Evolutionary conservation across 1,140 invertebrate genomes (phyloP).

Genomic region (Temnothorax longispinosus): DNA sequence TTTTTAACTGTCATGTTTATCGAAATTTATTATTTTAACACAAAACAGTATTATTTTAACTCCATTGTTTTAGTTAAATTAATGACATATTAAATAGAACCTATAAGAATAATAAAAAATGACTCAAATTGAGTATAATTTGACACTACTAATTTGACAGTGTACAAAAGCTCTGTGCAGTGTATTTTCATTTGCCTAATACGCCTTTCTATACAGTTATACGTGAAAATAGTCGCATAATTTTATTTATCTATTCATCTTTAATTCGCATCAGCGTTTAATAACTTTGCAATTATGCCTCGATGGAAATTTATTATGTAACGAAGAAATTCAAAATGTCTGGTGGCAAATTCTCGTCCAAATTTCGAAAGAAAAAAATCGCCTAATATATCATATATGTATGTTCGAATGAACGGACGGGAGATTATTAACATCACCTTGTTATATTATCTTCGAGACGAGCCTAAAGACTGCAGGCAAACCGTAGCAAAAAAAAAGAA

Average conservation of each 20-base stretch:
- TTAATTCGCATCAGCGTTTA: neutral
- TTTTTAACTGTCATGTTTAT: no score
- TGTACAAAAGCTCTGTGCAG: no score
- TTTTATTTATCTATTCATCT: conserved; percentile 27
- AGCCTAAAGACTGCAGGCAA: conserved; percentile 10
- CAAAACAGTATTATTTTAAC: no score
- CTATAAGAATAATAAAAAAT: no score
- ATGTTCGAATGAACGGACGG: conserved; percentile 1
- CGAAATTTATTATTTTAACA: no score
- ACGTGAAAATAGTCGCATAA: neutral
- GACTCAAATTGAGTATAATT: no score
- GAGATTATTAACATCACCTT: conserved; percentile 48
- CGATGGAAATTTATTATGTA: conserved; percentile 35
- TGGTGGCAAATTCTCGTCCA: neutral
- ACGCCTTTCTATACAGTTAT: no score
- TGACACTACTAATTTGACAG: no score
- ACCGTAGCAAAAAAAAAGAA: conserved; percentile 1
- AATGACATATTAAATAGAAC: no score
- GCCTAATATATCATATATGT: neutral
- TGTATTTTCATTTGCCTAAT: neutral
- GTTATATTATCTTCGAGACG: conserved; percentile 43
- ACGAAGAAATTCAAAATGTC: conserved; percentile 5
- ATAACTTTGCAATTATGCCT: neutral
- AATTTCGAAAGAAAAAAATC: neutral
- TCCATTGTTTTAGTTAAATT: no score